Percentiles rank a stretch among this genome's conserved stretches.
These are phyloP conservation scores for Myotis vivesi DNA, from an alignment of 2,797 vertebrate species.

Conservation along the genomic window DNA sequence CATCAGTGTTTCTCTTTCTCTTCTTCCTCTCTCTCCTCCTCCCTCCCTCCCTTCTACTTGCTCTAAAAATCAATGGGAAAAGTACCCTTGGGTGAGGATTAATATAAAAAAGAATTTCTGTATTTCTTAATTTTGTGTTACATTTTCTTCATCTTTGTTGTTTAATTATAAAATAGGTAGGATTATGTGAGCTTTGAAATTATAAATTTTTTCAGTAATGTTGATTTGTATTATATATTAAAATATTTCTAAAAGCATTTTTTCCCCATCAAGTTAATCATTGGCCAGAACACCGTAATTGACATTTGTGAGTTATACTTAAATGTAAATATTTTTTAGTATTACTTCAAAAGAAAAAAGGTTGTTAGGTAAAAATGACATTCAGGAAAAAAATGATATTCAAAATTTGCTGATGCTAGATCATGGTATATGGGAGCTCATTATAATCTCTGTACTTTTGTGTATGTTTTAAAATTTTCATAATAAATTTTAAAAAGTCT, in stretches of 20 bases:
- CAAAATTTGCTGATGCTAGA: neutral
- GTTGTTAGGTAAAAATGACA: conserved; percentile 20
- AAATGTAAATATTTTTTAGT: conserved; percentile 44
- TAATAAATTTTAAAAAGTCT: neutral
- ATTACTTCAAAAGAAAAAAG: conserved; percentile 31
- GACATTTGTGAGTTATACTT: conserved; percentile 35
- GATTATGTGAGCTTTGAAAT: conserved; percentile 48
- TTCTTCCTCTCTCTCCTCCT: too few species aligned
- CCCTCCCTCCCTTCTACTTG: too few species aligned
- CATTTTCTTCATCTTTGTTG: conserved; percentile 29
- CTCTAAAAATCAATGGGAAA: too few species aligned
- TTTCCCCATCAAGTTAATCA: neutral
- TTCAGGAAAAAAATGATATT: neutral
- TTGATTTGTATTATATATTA: conserved; percentile 14
- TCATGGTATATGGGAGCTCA: neutral
- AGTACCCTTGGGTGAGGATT: too few species aligned
- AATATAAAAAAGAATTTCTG: neutral
- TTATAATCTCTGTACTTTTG: neutral
- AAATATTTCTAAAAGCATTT: conserved; percentile 12
- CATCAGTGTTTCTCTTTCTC: too few species aligned
- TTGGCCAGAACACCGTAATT: neutral
- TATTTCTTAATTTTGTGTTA: conserved; percentile 41
- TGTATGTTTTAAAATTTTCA: neutral
- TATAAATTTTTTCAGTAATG: neutral
- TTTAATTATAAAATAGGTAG: conserved; percentile 41